Conservation (phyloP, 2,113 vertebrate genomes). For the Poeciliopsis retropinna region DNA sequence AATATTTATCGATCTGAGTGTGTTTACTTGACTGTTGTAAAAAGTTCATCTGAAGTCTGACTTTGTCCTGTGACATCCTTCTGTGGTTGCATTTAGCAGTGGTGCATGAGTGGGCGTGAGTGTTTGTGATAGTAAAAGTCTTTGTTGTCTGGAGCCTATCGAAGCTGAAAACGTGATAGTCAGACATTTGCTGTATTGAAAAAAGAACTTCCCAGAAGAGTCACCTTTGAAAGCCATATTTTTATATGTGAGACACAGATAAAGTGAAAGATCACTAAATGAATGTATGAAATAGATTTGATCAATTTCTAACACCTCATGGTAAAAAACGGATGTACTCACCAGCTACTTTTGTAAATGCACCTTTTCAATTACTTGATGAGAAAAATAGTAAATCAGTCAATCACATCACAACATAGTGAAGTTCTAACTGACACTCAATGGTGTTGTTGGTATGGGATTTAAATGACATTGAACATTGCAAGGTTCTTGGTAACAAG, state of each 20-base stretch:
- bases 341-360: neutral
- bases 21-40: constrained; percentile 17
- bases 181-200: constrained; percentile 1
- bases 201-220: constrained; percentile 30
- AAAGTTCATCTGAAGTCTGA: constrained; percentile 42
- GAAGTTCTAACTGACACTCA: neutral
- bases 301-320: neutral
- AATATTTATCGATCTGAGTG: neutral
- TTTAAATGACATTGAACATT: too few relatives aligned
- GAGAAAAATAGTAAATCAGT: neutral
- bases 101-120: constrained; percentile 11
- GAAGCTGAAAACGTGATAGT: constrained; percentile 31
- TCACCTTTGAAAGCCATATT: constrained; percentile 52
- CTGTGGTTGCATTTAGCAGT: constrained; percentile 34
- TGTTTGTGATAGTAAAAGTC: constrained; percentile 21
- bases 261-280: constrained; percentile 9
- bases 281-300: constrained; percentile 3
- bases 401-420: neutral
- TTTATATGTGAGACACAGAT: constrained; percentile 21
- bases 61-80: neutral
- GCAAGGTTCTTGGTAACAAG: too few relatives aligned
- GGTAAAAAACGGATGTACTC: neutral
- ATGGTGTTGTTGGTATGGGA: too few relatives aligned
- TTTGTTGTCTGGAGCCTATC: constrained; percentile 11
- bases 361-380: neutral